Evolutionary conservation across 1,140 invertebrate genomes (phyloP), one percentile per base, ranked within the genome.

Genomic region (Drosophila serrata): DNA sequence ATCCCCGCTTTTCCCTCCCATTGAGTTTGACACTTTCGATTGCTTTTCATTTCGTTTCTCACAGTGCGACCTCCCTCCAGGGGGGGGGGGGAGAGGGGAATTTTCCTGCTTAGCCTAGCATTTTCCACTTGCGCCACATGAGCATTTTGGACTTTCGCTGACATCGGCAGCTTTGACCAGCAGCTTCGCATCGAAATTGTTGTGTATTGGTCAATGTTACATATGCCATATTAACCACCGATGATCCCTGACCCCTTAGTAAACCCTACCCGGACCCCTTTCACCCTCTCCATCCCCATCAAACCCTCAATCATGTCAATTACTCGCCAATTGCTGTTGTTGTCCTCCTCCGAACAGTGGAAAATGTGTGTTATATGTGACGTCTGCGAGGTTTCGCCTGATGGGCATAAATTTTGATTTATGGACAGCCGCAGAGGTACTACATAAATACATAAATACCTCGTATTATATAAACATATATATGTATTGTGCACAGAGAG

Each of bases 331-430:
- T 69, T 79, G 45, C 45, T 27, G 68, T 79, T 79, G 48, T 60
- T 76, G 62, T 80, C 81, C 72, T 46, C 22, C 17, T 6, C 12
- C 74, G 72, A 53, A 53, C 78, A 68, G 65, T 85, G 70, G 61
- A 81, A 85, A 84, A 57, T 81, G 67, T 85, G 73, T 85, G 68
- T 85, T 79, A 51, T 67, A 33, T 45, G 56, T 87, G 70, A 88
- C 79, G 60, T 82, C 78, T 76, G 64, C 60, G 40, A 46, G 43
- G 67, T 19, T 53, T 72, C 68, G 80, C 53, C 61, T 82, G 79
- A 81, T 78, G 67, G 82, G 74, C 79, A 88, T 72, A 69, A 79
- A 80, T 76, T 87, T 82, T 87, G 82, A 87, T 87, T 87, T 87
- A 87, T 87, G 70, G 69, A 51, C 43, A 72, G 53, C 55, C 61